Evolutionary conservation across 2,797 vertebrate genomes (phyloP).

Genomic region (Typhlichthys subterraneus): DNA sequence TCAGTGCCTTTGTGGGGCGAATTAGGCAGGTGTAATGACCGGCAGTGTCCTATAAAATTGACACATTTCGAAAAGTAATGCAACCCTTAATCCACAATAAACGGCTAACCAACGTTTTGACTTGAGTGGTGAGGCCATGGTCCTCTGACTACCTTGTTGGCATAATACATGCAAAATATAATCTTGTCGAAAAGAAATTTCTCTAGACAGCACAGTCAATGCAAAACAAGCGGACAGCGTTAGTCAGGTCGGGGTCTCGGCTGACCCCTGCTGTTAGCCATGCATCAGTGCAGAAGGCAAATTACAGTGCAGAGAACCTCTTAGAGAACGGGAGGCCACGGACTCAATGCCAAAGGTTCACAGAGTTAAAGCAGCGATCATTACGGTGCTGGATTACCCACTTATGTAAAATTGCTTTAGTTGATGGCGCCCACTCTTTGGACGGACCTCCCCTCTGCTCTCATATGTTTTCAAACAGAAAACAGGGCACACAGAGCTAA

Average conservation of each 20-base stretch:
- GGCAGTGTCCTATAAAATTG: too few species aligned
- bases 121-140: too few species aligned
- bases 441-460: slow-evolving; percentile 8
- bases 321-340: slow-evolving; percentile 22
- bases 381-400: slow-evolving; percentile 43
- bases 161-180: too few species aligned
- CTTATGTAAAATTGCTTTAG: slow-evolving; percentile 31
- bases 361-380: slow-evolving; percentile 45
- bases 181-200: too few species aligned
- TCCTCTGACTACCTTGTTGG: too few species aligned
- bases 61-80: too few species aligned
- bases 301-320: slow-evolving; percentile 35
- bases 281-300: slow-evolving; percentile 31
- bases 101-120: too few species aligned
- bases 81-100: too few species aligned
- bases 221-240: slow-evolving; percentile 18
- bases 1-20: too few species aligned
- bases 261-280: neutral
- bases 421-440: slow-evolving; percentile 22
- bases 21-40: too few species aligned
- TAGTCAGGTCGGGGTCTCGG: neutral
- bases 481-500: neutral
- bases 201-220: slow-evolving; percentile 15
- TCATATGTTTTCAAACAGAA: slow-evolving; percentile 11
- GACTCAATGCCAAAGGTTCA: slow-evolving; percentile 55